Base-by-base conservation (phyloP, 1,140 invertebrate genomes). In the Steinernema feltiae region DNA sequence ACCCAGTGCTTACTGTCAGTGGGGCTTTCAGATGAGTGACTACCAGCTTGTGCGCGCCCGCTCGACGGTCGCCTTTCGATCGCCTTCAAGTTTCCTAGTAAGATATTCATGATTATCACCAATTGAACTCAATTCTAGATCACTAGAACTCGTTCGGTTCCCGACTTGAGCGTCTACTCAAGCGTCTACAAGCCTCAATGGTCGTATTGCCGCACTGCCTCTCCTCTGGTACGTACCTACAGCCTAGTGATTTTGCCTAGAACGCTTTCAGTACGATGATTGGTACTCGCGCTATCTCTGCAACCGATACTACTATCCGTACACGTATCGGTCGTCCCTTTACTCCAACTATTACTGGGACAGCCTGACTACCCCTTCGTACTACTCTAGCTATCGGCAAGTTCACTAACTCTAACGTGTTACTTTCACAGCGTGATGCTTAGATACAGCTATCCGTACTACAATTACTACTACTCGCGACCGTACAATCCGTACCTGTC, bases 131-230 rank as follows among this genome's bases (percentile, higher is more conserved):
- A n/a, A n/a, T n/a, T 77, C 72, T 46, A 78, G 77, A 70, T 78
- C 70, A 75, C 69, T 46, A 71, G 78, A 31, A 79, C 78, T 31
- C 69, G 71, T 27, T 79, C 78, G 32, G 76, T 79, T 15, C 78
- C 78, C 17, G 78, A 79, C 70, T 48, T 79, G 53, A 74, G 63
- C 3, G 30, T 73, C 17, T 80, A 79, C 75, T 78, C 32, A 71
- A 76, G 76, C 46, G 70, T 69, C n/a, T 79, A 79, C 53, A 73
- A 70, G 69, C 78, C 78, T 41, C 78, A 78, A 46, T 79, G 78
- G 78, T 63, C 53, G 53, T 63, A 63, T 27, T 63, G 24, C 12
- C 53, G 53, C 53, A 63, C 15, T 27, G 2, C 53, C 7, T 63
- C 7, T 63, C 24, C 53, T 63, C 12, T 63, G 3, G 53, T 63